phyloP scores from a whole-genome alignment of 35 echinoderm and acorn worm genomes.

The Strongylocentrotus purpuratus region DNA sequence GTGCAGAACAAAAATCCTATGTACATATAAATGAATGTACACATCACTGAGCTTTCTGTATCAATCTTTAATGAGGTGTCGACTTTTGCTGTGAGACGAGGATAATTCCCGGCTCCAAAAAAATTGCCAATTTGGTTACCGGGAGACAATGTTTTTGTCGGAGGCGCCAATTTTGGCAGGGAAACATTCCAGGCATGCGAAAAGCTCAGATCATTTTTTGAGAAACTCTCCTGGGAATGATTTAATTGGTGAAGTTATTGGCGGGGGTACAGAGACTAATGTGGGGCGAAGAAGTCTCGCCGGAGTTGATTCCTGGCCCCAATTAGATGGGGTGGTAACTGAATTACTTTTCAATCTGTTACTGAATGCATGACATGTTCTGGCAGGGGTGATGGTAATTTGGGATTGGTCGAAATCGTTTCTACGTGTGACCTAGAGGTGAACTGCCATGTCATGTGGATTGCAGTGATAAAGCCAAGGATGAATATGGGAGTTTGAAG shows the following conservation, averaged over 20 bases:
- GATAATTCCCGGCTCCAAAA: neutral
- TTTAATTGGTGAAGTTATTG: neutral
- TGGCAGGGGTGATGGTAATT: neutral
- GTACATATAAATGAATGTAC: neutral
- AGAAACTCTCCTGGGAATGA: neutral
- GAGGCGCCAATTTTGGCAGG: neutral
- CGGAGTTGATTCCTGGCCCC: neutral
- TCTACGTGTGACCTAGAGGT: neutral
- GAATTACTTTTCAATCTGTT: neutral
- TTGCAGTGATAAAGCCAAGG: neutral
- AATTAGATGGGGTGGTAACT: neutral
- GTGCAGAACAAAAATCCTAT: neutral
- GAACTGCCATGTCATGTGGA: neutral
- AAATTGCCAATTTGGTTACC: neutral
- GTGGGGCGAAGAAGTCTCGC: too few species aligned
- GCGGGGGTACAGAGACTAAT: neutral
- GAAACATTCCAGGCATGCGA: neutral
- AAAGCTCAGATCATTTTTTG: neutral
- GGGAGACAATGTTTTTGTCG: neutral
- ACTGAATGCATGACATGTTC: neutral
- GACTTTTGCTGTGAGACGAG: neutral
- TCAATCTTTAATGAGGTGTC: neutral
- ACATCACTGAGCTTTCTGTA: neutral
- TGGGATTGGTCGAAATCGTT: neutral
- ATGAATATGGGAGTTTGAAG: neutral